Evolutionary conservation across 2,113 vertebrate species (phyloP).

Genomic region (Oncorhynchus kisutch): DNA sequence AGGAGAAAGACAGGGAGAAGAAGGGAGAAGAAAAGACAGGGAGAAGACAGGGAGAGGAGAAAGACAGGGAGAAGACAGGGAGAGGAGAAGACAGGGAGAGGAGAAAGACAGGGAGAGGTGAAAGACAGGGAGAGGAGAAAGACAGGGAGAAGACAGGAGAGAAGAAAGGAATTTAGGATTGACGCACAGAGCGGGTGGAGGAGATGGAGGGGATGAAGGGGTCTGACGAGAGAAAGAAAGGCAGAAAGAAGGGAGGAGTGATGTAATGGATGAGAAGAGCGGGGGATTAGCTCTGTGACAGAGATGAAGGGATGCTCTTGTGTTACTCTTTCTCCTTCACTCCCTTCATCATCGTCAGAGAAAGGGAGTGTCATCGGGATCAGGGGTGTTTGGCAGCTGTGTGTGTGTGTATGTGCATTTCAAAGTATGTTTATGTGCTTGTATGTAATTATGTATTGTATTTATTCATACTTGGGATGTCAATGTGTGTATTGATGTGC

Average conservation of each 20-base stretch:
- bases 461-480: neutral
- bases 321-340: constrained; percentile 53
- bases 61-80: too few relatives aligned
- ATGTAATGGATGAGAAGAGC: constrained; percentile 62
- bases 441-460: constrained; percentile 32
- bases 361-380: constrained; percentile 23
- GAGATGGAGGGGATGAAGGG: constrained; percentile 12
- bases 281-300: constrained; percentile 61
- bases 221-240: constrained; percentile 41
- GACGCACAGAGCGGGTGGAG: constrained; percentile 50
- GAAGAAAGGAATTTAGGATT: constrained; percentile 36
- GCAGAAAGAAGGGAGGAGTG: constrained; percentile 18
- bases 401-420: constrained; percentile 31
- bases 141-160: too few relatives aligned
- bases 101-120: too few relatives aligned
- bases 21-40: too few relatives aligned
- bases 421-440: constrained; percentile 63
- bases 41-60: neutral
- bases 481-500: constrained; percentile 10
- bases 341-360: constrained; percentile 45
- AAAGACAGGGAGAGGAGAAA: too few relatives aligned
- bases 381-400: neutral
- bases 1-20: too few relatives aligned
- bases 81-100: too few relatives aligned
- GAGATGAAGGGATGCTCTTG: constrained; percentile 65